These are phyloP conservation scores for Hyppa rectilinea DNA, from an alignment of 2,888 invertebrate genomes.

Conservation along the genomic window DNA sequence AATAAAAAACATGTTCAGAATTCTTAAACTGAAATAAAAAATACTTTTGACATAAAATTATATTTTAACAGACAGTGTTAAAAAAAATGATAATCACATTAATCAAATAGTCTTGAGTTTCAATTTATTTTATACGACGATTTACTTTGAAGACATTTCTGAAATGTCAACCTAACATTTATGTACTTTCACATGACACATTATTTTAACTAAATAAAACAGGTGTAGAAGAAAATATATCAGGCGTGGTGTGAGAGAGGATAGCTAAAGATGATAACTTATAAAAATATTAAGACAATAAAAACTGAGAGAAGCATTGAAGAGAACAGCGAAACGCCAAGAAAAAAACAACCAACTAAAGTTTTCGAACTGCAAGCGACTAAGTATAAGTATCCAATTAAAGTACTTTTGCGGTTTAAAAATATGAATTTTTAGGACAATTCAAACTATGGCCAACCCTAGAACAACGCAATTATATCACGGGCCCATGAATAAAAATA, in stretches of 20 bases:
- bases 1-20: conserved; percentile 1
- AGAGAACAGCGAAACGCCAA: too few relatives aligned
- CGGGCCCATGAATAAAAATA: conserved; percentile 27
- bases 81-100: conserved; percentile 7
- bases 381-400: too few relatives aligned
- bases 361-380: not conserved
- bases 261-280: not conserved
- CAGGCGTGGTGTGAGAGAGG: not conserved
- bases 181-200: not conserved
- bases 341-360: not conserved
- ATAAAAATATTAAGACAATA: not conserved
- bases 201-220: conserved; percentile 21
- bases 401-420: not conserved
- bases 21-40: not conserved
- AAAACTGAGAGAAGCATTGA: not conserved
- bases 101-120: conserved; percentile 11
- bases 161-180: conserved; percentile 26
- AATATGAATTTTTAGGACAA: not conserved
- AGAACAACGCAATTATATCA: not conserved
- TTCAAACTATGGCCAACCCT: not conserved
- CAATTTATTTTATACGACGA: conserved; percentile 14
- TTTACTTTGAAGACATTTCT: conserved; percentile 27
- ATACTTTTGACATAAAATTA: conserved; percentile 1
- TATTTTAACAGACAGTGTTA: not conserved
- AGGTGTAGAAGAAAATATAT: not conserved